Percentiles rank a stretch among this genome's conserved stretches.
These are phyloP conservation scores for Cryptotermes secundus DNA, from an alignment of 1,140 invertebrate genomes.

Conservation along the genomic window DNA sequence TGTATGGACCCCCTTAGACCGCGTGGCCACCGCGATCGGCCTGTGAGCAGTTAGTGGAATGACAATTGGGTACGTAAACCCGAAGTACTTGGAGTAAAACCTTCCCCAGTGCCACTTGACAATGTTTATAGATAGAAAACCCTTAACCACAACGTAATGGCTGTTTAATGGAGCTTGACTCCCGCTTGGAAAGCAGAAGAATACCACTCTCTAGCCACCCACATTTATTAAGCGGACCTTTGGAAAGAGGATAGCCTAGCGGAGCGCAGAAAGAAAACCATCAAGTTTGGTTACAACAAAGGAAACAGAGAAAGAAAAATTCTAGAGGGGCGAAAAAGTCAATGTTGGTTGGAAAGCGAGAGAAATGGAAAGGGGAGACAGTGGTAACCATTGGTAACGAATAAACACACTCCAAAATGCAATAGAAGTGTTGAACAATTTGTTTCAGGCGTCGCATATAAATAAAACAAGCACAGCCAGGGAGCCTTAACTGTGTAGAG, in stretches of 20 bases:
- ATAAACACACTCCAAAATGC: slow-evolving; percentile 1
- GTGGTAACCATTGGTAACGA: slow-evolving; percentile 3
- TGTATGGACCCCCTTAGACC: too few relatives aligned
- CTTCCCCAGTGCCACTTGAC: too few relatives aligned
- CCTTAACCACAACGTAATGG: too few relatives aligned
- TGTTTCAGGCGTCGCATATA: not conserved
- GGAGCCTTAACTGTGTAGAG: too few relatives aligned
- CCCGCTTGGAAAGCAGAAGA: too few relatives aligned
- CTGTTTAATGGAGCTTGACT: too few relatives aligned
- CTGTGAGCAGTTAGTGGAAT: too few relatives aligned
- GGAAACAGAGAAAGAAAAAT: not conserved
- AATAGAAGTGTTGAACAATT: not conserved
- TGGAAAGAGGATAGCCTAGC: not conserved
- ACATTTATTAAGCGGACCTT: not conserved
- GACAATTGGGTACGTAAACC: too few relatives aligned
- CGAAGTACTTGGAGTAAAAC: too few relatives aligned
- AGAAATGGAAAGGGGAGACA: not conserved
- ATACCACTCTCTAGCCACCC: not conserved
- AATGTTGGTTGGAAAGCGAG: not conserved
- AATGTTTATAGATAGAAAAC: too few relatives aligned
- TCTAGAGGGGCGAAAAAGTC: not conserved
- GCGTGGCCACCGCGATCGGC: too few relatives aligned
- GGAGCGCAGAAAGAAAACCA: not conserved
- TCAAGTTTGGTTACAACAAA: slow-evolving; percentile 14
- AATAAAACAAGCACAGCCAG: not conserved